phyloP scores from a whole-genome alignment of 2,113 vertebrate genomes.

The Archilochus colubris region DNA sequence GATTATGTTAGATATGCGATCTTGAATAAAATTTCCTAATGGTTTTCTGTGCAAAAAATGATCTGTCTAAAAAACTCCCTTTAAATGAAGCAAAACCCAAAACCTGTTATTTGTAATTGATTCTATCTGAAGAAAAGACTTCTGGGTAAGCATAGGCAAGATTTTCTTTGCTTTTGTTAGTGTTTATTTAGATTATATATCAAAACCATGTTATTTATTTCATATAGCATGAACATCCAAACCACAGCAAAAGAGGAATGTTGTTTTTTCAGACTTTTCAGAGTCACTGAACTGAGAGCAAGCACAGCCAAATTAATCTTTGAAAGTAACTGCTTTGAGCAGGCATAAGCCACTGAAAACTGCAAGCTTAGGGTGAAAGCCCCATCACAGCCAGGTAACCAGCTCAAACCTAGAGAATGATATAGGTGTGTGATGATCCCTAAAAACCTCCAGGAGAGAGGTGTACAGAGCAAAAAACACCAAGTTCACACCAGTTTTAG shows the following conservation, averaged over 20 bases:
- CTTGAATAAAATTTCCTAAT: neutral
- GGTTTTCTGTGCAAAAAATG: neutral
- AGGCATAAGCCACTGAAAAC: slow-evolving; percentile 12
- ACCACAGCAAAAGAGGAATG: neutral
- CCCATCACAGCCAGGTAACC: neutral
- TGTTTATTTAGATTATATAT: neutral
- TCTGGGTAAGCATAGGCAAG: neutral
- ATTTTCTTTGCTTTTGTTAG: neutral
- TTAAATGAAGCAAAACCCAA: neutral
- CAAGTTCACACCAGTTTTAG: neutral
- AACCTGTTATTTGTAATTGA: neutral
- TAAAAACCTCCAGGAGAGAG: neutral
- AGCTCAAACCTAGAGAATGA: neutral
- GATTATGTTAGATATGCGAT: neutral
- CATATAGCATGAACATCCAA: rapidly evolving
- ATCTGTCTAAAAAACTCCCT: neutral
- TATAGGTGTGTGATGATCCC: neutral
- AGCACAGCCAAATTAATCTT: neutral
- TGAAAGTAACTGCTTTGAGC: neutral
- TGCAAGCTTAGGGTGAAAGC: neutral
- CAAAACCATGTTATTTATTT: neutral
- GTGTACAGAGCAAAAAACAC: neutral
- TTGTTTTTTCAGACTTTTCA: neutral
- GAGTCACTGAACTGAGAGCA: neutral
- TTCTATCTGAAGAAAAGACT: neutral